Evolutionary conservation across 2,888 invertebrate species (phyloP).

Genomic region (Apoda limacodes): DNA sequence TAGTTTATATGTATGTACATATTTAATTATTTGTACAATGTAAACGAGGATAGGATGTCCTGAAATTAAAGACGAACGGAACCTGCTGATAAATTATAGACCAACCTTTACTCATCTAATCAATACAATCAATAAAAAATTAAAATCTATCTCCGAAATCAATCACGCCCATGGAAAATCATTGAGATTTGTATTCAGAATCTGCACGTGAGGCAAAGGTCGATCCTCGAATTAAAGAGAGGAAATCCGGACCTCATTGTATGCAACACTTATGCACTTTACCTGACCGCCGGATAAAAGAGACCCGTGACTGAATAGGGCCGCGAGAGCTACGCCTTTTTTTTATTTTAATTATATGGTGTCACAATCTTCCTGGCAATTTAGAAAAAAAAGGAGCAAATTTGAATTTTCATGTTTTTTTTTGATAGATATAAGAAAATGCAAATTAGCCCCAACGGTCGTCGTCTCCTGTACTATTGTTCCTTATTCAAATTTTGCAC

Average conservation of each 20-base stretch:
- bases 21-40: too few species aligned
- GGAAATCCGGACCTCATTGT: conserved; percentile 65
- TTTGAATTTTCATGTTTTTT: conserved; percentile 29
- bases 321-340: conserved; percentile 32
- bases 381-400: conserved; percentile 25
- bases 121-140: conserved; percentile 34
- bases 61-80: too few species aligned
- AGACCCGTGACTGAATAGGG: conserved; percentile 32
- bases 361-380: conserved; percentile 28
- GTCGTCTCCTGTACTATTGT: too few species aligned
- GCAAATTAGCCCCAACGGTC: conserved; percentile 61
- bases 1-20: too few species aligned
- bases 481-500: too few species aligned
- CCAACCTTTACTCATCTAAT: too few species aligned
- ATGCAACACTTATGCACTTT: conserved; percentile 55
- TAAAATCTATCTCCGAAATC: conserved; percentile 61
- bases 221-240: conserved; percentile 62
- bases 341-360: conserved; percentile 57
- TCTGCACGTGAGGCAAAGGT: conserved; percentile 65
- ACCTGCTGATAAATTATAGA: too few species aligned
- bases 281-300: conserved; percentile 62
- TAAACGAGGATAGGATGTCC: too few species aligned
- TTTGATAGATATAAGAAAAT: conserved; percentile 39
- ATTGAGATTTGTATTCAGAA: conserved; percentile 45
- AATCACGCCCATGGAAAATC: conserved; percentile 67